Evolutionary conservation across 2,797 vertebrate species (phyloP), one percentile per base, ranked within the genome.

Genomic region (Leontopithecus rosalia): DNA sequence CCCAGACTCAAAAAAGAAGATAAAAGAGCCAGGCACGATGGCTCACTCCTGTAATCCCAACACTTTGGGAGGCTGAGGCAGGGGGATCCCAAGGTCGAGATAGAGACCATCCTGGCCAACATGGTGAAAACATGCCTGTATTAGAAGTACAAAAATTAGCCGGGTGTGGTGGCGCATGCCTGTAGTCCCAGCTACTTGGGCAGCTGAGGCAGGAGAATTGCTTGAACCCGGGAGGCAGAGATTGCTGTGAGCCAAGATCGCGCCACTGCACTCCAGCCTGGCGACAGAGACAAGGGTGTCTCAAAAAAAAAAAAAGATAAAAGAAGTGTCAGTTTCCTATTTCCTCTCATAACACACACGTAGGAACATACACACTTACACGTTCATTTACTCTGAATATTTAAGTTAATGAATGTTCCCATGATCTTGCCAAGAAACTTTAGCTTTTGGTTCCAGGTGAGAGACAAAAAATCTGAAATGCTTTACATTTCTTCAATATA

Each of bases 371-470:
- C 64, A 87, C 30, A 43, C 19, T n/a, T 4, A 36, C 19, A 87
- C 0, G 1, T 41, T 73, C 75, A 67, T 41, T 88, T 64, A 82
- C 13, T 61, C 70, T 55, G 95, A 93, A 97, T 85, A 90, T 36
- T 96, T 84, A 52, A 93, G n/a, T 76, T 92, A 94, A 82, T 88
- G 82, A 96, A 50, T 81, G 73, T 90, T 94, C 61, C 61, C 43
- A 94, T 72, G 61, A 36, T 67, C 92, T 94, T 95, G 61, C 88
- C 88, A 39, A 28, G 36, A 85, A 19, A 11, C 26, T 96, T 94
- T 85, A 39, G 41, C 76, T 95, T 96, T 92, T 79, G 43, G 95
- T 97, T 97, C 90, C 90, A 96, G 92, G 91, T 92, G 83, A 95
- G 83, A 92, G 83, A 94, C 57, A 86, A 94, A 94, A 97, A 93